Conservation (phyloP, 2,888 invertebrate genomes). For the Nymphalis urticae region DNA sequence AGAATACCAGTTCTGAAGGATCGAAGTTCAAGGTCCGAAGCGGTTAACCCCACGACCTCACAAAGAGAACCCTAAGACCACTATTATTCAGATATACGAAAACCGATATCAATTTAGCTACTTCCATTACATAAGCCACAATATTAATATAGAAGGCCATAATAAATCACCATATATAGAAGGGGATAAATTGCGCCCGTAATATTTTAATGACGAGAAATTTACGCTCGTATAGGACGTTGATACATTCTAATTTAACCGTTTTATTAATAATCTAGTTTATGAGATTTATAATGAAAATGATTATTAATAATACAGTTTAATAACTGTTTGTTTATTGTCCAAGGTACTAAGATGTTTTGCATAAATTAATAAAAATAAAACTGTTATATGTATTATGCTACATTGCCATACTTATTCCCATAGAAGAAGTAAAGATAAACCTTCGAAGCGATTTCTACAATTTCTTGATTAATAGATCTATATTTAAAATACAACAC, state of each 20-base stretch:
- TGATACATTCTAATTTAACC: constrained; percentile 13
- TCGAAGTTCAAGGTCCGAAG: constrained; percentile 33
- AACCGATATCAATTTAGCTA: constrained; percentile 23
- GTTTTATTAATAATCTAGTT: constrained; percentile 11
- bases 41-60: constrained; percentile 21
- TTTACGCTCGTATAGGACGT: constrained; percentile 19
- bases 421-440: too few relatives aligned
- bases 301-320: neutral
- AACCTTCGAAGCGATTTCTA: too few relatives aligned
- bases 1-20: constrained; percentile 28
- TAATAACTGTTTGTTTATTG: too few relatives aligned
- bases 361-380: too few relatives aligned
- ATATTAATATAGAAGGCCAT: constrained; percentile 21
- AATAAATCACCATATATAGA: constrained; percentile 19
- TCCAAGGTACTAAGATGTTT: too few relatives aligned
- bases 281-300: constrained; percentile 2
- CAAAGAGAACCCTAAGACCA: constrained; percentile 18
- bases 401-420: too few relatives aligned
- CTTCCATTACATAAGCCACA: constrained; percentile 11
- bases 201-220: constrained; percentile 25
- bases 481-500: too few relatives aligned
- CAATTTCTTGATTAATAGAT: too few relatives aligned
- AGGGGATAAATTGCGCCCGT: constrained; percentile 22
- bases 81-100: constrained; percentile 21
- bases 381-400: too few relatives aligned